phyloP scores from a whole-genome alignment of 2,113 vertebrate species.

The Calidris pygmaea region DNA sequence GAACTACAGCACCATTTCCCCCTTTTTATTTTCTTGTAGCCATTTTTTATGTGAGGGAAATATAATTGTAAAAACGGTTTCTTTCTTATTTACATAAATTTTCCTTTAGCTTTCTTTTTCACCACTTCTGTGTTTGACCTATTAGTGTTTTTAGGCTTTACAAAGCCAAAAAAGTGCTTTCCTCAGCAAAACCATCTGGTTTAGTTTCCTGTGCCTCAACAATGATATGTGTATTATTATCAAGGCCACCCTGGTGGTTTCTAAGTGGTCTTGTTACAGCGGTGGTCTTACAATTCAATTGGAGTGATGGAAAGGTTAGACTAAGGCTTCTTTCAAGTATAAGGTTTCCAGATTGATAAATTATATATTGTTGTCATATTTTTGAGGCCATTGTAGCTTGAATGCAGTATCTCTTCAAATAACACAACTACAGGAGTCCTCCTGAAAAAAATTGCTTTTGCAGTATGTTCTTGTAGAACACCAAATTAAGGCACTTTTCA shows the following conservation, averaged over 20 bases:
- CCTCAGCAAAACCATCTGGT: constrained; percentile 88
- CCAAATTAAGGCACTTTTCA: background rate
- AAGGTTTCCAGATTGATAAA: constrained; percentile 73
- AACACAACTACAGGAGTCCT: background rate
- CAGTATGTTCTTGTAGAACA: background rate
- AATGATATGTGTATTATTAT: constrained; percentile 78
- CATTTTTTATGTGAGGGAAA: background rate
- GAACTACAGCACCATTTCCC: background rate
- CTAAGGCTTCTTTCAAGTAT: constrained; percentile 80
- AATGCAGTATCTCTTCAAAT: constrained; percentile 52
- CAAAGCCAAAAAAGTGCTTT: constrained; percentile 79
- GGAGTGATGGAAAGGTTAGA: constrained; percentile 81
- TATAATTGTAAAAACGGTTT: constrained; percentile 1
- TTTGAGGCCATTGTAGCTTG: constrained; percentile 22
- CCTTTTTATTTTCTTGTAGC: background rate
- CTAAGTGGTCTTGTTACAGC: constrained; percentile 78
- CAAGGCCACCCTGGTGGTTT: constrained; percentile 78
- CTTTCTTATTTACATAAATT: constrained; percentile 34
- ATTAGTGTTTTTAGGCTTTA: constrained; percentile 74
- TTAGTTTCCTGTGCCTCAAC: constrained; percentile 86
- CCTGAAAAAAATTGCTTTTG: background rate
- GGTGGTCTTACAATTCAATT: constrained; percentile 86
- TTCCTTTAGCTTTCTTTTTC: constrained; percentile 49
- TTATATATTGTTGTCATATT: constrained; percentile 66
- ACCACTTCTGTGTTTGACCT: constrained; percentile 74